Percentiles rank a stretch among this genome's conserved stretches.
Conservation (phyloP, 2,113 vertebrate genomes). For the Arenaria interpres region DNA sequence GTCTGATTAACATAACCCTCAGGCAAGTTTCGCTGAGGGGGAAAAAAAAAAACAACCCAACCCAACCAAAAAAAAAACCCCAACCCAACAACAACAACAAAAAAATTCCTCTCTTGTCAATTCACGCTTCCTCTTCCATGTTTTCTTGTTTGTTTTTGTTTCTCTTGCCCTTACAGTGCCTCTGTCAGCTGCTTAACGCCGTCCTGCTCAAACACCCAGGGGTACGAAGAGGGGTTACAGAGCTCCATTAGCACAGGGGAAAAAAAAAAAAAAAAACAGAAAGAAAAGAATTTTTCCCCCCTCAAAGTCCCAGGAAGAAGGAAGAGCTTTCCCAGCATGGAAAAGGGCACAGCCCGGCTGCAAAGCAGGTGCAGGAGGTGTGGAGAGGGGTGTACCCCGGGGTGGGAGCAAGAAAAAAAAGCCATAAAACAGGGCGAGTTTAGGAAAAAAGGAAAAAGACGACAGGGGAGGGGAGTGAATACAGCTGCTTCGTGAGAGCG, state of each 20-base stretch:
- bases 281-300: neutral
- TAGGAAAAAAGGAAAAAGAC: neutral
- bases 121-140: neutral
- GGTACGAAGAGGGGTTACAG: too few relatives aligned
- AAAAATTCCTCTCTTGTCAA: neutral
- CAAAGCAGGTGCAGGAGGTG: constrained; percentile 26
- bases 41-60: neutral
- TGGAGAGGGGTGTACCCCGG: neutral
- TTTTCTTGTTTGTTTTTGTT: neutral
- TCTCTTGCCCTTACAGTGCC: neutral
- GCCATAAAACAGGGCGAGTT: neutral
- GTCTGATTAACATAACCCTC: constrained; percentile 47
- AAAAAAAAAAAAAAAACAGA: neutral
- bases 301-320: neutral
- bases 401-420: neutral
- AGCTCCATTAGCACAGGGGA: neutral
- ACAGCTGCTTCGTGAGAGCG: neutral
- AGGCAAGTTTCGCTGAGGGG: constrained; percentile 31
- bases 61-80: neutral
- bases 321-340: neutral
- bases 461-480: neutral
- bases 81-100: neutral
- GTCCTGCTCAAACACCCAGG: neutral
- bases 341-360: neutral
- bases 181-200: neutral